These are phyloP conservation scores for Myotis planiceps DNA, from an alignment of 2,797 vertebrate genomes.

Conservation along the genomic window DNA sequence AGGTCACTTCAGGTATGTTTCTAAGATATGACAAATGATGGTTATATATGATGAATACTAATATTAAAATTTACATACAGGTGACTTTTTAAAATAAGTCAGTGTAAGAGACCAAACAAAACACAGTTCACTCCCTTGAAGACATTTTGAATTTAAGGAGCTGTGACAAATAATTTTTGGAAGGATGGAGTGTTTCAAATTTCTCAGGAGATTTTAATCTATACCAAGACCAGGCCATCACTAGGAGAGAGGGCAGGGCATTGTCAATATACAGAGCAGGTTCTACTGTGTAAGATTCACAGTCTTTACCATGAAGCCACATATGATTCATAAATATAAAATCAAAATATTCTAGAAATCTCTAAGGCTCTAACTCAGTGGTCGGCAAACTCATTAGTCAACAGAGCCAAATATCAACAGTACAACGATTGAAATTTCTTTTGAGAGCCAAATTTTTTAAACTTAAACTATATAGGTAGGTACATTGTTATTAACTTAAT, in stretches of 20 bases:
- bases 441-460: too few species aligned
- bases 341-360: not conserved
- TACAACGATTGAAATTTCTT: too few species aligned
- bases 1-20: not conserved
- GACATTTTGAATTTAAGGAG: not conserved
- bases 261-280: not conserved
- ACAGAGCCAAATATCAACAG: too few species aligned
- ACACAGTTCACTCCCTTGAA: not conserved
- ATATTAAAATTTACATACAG: slow-evolving; percentile 33
- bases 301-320: not conserved
- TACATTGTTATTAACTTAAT: too few species aligned
- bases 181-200: slow-evolving; percentile 4
- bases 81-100: slow-evolving; percentile 25
- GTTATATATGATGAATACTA: not conserved
- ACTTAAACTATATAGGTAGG: too few species aligned
- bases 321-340: not conserved
- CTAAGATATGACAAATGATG: not conserved
- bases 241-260: not conserved
- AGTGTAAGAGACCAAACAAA: slow-evolving; percentile 24
- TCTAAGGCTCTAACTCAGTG: not conserved
- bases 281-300: not conserved
- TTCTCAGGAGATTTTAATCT: slow-evolving; percentile 10
- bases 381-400: too few species aligned
- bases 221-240: not conserved
- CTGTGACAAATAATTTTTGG: not conserved